Evolutionary conservation across 1,140 invertebrate genomes (phyloP), one percentile per base, ranked within the genome.

Genomic region (Tetramorium parvispinum): DNA sequence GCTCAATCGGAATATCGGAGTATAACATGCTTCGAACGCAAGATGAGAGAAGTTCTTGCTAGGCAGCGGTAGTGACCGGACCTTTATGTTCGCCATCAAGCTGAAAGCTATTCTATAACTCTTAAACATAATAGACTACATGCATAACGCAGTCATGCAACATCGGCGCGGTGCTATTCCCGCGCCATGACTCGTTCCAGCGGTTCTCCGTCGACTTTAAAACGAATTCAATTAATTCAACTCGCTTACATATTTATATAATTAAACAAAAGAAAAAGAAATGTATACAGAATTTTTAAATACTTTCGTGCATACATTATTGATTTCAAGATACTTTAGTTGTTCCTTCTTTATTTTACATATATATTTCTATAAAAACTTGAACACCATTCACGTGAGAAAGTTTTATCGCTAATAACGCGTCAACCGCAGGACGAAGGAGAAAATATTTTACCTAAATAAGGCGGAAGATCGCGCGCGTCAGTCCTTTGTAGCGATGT

Each of bases 31-130:
- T 43, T 46, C 32, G 46, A 55, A n/a, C 57, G 61, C 46, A 63
- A 76, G 82, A 65, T 63, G 73, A 78, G 73, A 46, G 2, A 61
- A 85, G 79, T 83, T 61, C 40, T 83, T 73, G 46, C 32, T 24
- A 10, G 5, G 5, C 32, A 13, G 53, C 57, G 59, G 24, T 37
- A 88, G 87, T 86, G 91, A 89, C 79, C 85, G 91, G 37, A 90
- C 89, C 89, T 91, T 88, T 88, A 88, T 11, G 86, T 88, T 82
- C 81, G 77, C 77, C 76, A 83, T 71, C 70, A 87, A 88, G 78
- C 75, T 90, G 86, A 92, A 91, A 92, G 91, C 91, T 92, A 92
- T 92, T 92, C 87, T 92, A 92, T 92, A 92, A 91, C 89, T 92
- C 91, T 91, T 85, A 88, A 91, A 90, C 91, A 92, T 92, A 92